These are phyloP conservation scores for Drosophila ohnishii DNA, from an alignment of 1,140 invertebrate species.

Conservation along the genomic window DNA sequence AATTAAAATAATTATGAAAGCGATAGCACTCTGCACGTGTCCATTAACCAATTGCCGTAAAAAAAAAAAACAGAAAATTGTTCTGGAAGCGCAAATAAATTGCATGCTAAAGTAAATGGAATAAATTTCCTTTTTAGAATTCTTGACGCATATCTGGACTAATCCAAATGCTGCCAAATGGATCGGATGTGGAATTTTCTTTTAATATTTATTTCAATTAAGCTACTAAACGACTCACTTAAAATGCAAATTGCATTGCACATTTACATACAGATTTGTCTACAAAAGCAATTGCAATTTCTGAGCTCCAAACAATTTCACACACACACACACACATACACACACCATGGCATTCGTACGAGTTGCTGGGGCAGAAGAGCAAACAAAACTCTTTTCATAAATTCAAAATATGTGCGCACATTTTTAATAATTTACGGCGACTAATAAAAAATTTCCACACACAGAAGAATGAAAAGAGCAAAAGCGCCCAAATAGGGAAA, in stretches of 20 bases:
- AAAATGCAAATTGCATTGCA: constrained; percentile 76
- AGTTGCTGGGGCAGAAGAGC: constrained; percentile 12
- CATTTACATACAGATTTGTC: constrained; percentile 61
- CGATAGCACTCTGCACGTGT: constrained; percentile 10
- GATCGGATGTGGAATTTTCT: constrained; percentile 36
- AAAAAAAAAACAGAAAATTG: not conserved
- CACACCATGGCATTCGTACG: constrained; percentile 8
- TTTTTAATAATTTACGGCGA: constrained; percentile 60
- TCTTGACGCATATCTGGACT: constrained; percentile 7
- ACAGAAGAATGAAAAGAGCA: constrained; percentile 9
- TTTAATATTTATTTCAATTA: constrained; percentile 75
- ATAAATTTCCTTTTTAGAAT: constrained; percentile 25
- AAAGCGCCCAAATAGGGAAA: not conserved
- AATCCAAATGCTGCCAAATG: constrained; percentile 33
- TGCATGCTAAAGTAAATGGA: constrained; percentile 9
- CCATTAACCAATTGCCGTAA: constrained; percentile 16
- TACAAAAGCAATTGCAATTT: constrained; percentile 45
- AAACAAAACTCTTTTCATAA: constrained; percentile 64
- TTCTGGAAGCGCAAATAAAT: constrained; percentile 19
- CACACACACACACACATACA: constrained; percentile 10
- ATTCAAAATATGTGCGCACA: constrained; percentile 43
- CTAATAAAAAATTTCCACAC: constrained; percentile 41
- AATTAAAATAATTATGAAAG: constrained; percentile 3
- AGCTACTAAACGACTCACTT: constrained; percentile 75
- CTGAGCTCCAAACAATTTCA: constrained; percentile 35